Conservation (phyloP, 2,888 invertebrate genomes). For the Drosophila lutescens region DNA sequence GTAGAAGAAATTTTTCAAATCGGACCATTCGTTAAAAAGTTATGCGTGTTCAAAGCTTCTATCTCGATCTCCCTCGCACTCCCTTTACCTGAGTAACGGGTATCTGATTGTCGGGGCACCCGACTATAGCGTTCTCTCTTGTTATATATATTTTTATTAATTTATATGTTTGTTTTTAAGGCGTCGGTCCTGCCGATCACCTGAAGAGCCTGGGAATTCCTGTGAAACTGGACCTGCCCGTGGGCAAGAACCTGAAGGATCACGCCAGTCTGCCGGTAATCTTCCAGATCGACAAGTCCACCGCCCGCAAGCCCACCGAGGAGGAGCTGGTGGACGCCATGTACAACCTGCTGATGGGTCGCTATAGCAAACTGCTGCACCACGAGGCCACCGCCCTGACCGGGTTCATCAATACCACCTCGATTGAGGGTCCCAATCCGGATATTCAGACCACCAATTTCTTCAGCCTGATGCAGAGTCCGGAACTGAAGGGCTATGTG, state of each 20-base stretch:
- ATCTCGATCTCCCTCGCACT: too few relatives aligned
- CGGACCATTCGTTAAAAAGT: too few relatives aligned
- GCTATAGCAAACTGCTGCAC: conserved; percentile 85
- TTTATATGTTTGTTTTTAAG: conserved; percentile 39
- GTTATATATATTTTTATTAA: too few relatives aligned
- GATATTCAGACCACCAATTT: conserved; percentile 86
- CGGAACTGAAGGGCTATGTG: conserved; percentile 81
- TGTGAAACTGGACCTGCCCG: conserved; percentile 83
- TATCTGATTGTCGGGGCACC: too few relatives aligned
- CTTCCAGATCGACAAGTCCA: conserved; percentile 85
- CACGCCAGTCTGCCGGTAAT: conserved; percentile 88
- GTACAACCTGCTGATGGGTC: conserved; percentile 85
- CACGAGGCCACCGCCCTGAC: conserved; percentile 85
- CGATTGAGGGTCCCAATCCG: conserved; percentile 85
- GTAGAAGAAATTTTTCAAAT: too few relatives aligned
- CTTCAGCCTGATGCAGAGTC: conserved; percentile 84
- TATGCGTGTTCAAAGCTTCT: too few relatives aligned
- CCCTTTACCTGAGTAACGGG: too few relatives aligned
- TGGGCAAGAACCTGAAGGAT: conserved; percentile 92
- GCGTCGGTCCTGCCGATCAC: conserved; percentile 81
- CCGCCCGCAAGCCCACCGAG: conserved; percentile 82
- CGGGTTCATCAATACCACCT: conserved; percentile 87
- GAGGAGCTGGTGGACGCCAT: conserved; percentile 83
- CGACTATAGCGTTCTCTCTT: too few relatives aligned
- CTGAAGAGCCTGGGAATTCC: conserved; percentile 75